These are phyloP conservation scores for Melinaea marsaeus DNA, from an alignment of 2,888 invertebrate species.

Conservation along the genomic window DNA sequence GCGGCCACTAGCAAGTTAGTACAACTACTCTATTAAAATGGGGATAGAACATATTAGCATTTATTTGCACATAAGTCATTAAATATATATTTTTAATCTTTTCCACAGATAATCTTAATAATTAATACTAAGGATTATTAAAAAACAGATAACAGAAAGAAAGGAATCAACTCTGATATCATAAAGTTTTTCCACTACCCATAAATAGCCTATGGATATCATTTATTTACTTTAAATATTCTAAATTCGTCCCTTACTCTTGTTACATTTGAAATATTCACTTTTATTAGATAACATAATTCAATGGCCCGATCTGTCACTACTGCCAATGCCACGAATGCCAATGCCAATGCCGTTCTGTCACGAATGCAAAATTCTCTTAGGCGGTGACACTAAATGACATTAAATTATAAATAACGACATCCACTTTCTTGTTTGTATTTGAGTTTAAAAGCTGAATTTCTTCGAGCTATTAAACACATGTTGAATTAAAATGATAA, in stretches of 20 bases:
- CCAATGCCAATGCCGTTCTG: conserved; percentile 8
- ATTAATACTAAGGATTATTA: no score
- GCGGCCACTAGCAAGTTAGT: no score
- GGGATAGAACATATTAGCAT: no score
- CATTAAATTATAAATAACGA: conserved; percentile 35
- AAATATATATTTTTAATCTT: no score
- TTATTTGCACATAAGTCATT: no score
- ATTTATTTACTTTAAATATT: not conserved
- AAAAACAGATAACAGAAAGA: no score
- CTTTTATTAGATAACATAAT: conserved; percentile 9
- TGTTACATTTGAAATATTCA: not conserved
- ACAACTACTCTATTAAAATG: no score
- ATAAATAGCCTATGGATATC: not conserved
- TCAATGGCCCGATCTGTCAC: conserved; percentile 13
- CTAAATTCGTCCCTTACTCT: not conserved
- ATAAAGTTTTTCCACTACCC: no score
- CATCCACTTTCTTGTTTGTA: conserved; percentile 31
- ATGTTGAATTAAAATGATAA: no score
- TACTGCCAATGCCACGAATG: conserved; percentile 17
- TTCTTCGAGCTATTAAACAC: conserved; percentile 20
- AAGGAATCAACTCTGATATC: no score
- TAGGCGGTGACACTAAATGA: conserved; percentile 30
- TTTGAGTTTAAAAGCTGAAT: conserved; percentile 37
- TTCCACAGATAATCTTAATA: no score
- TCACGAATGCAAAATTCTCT: conserved; percentile 21